Base-by-base conservation (phyloP, 2,113 vertebrate genomes). In the Willisornis vidua region DNA sequence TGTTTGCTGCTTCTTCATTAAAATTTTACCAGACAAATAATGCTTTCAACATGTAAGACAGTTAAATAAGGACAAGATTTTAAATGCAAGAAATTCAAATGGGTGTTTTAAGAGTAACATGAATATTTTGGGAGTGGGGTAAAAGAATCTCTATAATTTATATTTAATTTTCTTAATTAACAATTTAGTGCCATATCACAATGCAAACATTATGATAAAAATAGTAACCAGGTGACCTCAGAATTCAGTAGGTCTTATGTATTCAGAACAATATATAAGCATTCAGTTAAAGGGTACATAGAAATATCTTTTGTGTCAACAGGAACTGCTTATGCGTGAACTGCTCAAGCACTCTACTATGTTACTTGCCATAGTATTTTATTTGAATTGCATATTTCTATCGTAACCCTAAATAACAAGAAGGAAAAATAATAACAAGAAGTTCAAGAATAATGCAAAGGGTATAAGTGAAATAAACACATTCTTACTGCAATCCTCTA, bases 1-100 rank as follows among this genome's bases (percentile, higher is more conserved):
- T 73, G 54, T 55, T 96, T n/a, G 13, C 62, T 85, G 57, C 61
- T 63, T 29, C 59, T 87, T 91, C 28, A 20, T 89, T 80, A 95
- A 74, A 74, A 52, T 83, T 94, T 94, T 85, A 70, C 39, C 73
- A 83, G 45, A 39, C 70, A 89, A 31, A 43, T 57, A 78, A 59
- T 33, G 26, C 54, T 85, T 91, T 58, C 68, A 80, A 41, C 33
- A 33, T 11, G 14, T 26, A 63, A 74, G 23, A 8, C 92, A 74
- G 48, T 67, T 82, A 90, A 85, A 81, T 62, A 72, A 81, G 37
- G 72, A 54, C 43, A 87, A 65, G 13, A 12, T 58, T 91, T 70
- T 61, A 79, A 93, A 83, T 29, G 31, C 31, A 85, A 61, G n/a
- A 14, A 63, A 87, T 43, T 81, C 22, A 78, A 80, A 83, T 59